phyloP scores from a whole-genome alignment of 2,797 vertebrate genomes.

The Malacoctenus gilli region DNA sequence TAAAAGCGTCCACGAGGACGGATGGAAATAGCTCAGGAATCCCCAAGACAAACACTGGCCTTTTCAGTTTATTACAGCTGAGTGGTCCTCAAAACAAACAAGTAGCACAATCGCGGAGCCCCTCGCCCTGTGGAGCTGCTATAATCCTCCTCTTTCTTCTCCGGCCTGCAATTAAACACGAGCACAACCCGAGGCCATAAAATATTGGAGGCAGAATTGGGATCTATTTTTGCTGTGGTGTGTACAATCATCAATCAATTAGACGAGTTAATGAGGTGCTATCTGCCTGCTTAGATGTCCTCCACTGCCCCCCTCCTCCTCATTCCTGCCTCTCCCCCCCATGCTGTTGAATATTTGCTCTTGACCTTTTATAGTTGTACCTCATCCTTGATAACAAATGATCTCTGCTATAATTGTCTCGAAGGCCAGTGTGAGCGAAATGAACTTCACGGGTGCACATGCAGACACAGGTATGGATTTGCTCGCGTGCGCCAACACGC shows the following conservation, averaged over 20 bases:
- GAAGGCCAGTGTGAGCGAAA: constrained; percentile 29
- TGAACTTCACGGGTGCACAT: background rate
- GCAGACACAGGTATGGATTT: background rate
- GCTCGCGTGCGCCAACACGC: constrained; percentile 1
- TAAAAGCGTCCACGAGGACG: constrained; percentile 39
- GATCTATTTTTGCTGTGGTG: constrained; percentile 49
- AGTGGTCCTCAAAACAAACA: constrained; percentile 31
- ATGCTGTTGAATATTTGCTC: constrained; percentile 36
- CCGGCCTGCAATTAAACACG: constrained; percentile 43
- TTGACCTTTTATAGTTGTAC: constrained; percentile 64
- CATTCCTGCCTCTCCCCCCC: constrained; percentile 12
- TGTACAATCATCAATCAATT: constrained; percentile 68
- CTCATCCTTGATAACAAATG: constrained; percentile 61
- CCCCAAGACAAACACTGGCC: constrained; percentile 22
- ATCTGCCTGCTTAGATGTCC: constrained; percentile 45
- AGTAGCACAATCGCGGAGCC: constrained; percentile 1
- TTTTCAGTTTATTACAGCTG: constrained; percentile 32
- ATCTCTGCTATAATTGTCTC: constrained; percentile 64
- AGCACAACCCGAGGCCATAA: constrained; percentile 39
- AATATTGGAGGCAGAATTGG: constrained; percentile 38
- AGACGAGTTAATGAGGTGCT: constrained; percentile 63
- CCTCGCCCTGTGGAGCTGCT: background rate
- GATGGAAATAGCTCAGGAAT: constrained; percentile 16
- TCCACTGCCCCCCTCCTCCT: constrained; percentile 13
- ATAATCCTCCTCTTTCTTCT: constrained; percentile 1